Base-by-base conservation (phyloP, 2,797 vertebrate species). In the Crenichthys baileyi region DNA sequence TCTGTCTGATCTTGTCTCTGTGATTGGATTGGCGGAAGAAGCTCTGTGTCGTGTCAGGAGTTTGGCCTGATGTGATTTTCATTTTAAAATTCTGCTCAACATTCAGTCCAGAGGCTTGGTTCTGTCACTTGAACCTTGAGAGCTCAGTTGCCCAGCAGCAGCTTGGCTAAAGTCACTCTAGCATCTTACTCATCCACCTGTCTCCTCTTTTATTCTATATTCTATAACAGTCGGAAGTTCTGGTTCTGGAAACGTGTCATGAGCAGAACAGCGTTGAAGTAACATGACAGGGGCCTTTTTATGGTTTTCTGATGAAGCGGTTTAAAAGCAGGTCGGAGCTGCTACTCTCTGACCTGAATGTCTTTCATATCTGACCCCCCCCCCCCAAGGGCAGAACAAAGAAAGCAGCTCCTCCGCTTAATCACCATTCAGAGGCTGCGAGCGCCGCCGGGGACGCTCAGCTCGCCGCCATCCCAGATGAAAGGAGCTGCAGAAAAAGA, bases 351-450 rank as follows among this genome's bases (percentile, higher is more conserved):
- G 97, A 98, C 97, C 97, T 96, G 96, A 97, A 97, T 98, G 97
- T 96, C 96, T 97, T 97, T 97, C 96, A 97, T 98, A 70, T 70
- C 67, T 70, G 67, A 36, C 97, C 97, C 96, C 97, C 75, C 85
- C 96, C 60, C 97, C 48, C 97, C 91, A 95, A 96, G 97, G 97
- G 96, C 95, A 96, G 96, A 97, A 98, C 97, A 97, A 98, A 98
- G 97, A 97, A 97, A 96, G 96, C 96, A 86, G 92, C 91, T 92
- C 95, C 96, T 97, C 96, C 97, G 96, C 96, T 97, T 97, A 98
- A 98, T 98, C 97, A 98, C 97, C 96, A 97, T 97, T 97, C 97
- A 97, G 96, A 95, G 95, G 96, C 96, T 96, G 97, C 96, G 96
- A 96, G 94, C 92, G 96, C 97, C 96, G 95, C 95, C 95, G 96